These are phyloP conservation scores for Ochotona princeps DNA, from an alignment of 2,113 vertebrate genomes.

Conservation along the genomic window DNA sequence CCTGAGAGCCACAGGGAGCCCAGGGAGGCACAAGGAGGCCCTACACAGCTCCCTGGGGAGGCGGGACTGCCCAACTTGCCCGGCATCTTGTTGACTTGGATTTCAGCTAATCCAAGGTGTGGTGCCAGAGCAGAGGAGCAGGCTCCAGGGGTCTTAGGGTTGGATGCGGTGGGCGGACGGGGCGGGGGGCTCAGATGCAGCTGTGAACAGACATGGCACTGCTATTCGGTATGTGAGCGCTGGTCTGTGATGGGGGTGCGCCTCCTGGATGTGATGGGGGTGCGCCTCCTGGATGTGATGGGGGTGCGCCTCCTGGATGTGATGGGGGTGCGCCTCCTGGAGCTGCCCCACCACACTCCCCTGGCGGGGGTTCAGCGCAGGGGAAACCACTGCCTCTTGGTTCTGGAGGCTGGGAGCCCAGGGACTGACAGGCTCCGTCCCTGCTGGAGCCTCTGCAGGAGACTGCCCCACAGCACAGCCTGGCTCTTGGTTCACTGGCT, in stretches of 20 bases:
- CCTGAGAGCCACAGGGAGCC: background rate
- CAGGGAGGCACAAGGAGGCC: background rate
- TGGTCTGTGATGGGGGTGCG: background rate
- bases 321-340: background rate
- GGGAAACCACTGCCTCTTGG: background rate
- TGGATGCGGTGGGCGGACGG: no score
- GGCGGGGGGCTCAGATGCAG: background rate
- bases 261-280: no score
- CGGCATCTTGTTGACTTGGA: background rate
- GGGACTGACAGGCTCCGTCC: background rate
- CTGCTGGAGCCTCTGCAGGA: background rate
- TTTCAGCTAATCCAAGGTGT: background rate
- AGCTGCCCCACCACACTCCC: background rate
- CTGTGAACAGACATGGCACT: background rate
- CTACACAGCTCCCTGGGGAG: background rate
- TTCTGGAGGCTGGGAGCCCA: background rate
- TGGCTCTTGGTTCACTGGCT: background rate
- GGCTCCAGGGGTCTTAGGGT: no score
- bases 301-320: no score
- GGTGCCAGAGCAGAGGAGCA: background rate
- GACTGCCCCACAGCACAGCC: no score
- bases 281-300: background rate
- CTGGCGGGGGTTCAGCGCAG: background rate
- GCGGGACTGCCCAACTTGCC: no score
- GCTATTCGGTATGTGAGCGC: background rate